Conservation (phyloP, 1,140 invertebrate species). For the Apis cerana region DNA sequence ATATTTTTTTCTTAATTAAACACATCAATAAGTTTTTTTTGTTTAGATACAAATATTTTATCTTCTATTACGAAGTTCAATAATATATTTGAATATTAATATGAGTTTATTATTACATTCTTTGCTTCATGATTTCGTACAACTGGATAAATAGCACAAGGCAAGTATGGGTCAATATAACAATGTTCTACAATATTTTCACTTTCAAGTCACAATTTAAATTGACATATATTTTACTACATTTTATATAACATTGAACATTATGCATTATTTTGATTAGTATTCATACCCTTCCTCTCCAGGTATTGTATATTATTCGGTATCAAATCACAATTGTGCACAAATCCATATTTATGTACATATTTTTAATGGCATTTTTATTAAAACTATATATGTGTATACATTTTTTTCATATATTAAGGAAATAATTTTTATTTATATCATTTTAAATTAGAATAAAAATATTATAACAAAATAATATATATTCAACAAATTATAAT, state of each 20-base stretch:
- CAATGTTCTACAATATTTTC: conserved; percentile 55
- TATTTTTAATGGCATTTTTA: conserved; percentile 3
- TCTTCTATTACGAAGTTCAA: conserved; percentile 26
- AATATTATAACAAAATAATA: background rate
- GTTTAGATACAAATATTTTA: background rate
- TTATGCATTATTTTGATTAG: conserved; percentile 38
- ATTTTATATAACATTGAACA: conserved; percentile 53
- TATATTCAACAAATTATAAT: background rate
- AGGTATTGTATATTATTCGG: conserved; percentile 33
- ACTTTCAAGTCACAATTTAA: conserved; percentile 35
- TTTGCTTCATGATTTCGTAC: conserved; percentile 78
- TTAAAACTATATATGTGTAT: background rate
- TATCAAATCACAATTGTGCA: conserved; percentile 21
- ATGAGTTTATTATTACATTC: conserved; percentile 72
- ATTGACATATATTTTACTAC: conserved; percentile 39
- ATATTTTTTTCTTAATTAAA: background rate
- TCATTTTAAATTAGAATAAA: conserved; percentile 11
- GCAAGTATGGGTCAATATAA: conserved; percentile 76
- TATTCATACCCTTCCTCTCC: conserved; percentile 60
- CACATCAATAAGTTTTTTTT: conserved; percentile 4
- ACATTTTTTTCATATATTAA: background rate
- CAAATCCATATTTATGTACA: conserved; percentile 21
- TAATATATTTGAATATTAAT: conserved; percentile 58
- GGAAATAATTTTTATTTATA: background rate
- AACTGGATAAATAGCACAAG: conserved; percentile 80